Evolutionary conservation across 2,113 vertebrate species (phyloP).

Genomic region (Xyrauchen texanus): DNA sequence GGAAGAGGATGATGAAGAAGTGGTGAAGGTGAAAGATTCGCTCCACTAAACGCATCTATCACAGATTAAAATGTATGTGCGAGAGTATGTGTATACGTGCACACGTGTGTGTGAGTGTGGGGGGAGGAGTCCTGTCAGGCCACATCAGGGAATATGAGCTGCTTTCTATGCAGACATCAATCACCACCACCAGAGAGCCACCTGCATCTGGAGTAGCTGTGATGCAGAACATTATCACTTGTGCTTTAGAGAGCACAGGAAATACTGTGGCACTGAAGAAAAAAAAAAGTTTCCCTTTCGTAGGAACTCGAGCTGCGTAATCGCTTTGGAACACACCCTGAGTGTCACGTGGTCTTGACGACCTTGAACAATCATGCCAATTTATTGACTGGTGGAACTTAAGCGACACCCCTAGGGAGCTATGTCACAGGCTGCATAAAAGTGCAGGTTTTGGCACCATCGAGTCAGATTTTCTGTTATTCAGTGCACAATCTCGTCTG

Average conservation of each 20-base stretch:
- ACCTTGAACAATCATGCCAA: too few species aligned
- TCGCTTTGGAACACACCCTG: too few species aligned
- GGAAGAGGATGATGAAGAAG: conserved; percentile 42
- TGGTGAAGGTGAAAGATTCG: conserved; percentile 45
- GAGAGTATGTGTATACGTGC: neutral
- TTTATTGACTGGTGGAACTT: too few species aligned
- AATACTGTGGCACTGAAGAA: neutral
- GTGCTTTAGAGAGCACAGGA: conserved; percentile 8
- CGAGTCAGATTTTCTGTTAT: too few species aligned
- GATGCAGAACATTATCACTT: conserved; percentile 30
- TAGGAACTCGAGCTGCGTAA: too few species aligned
- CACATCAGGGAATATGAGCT: conserved; percentile 48
- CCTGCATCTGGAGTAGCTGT: conserved; percentile 37
- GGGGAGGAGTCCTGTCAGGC: conserved; percentile 46
- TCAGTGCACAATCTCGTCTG: too few species aligned
- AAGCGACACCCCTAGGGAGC: too few species aligned
- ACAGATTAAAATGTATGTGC: conserved; percentile 42
- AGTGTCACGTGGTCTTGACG: too few species aligned
- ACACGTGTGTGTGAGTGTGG: neutral
- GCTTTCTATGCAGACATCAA: conserved; percentile 50
- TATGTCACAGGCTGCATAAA: too few species aligned
- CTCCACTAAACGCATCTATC: conserved; percentile 22
- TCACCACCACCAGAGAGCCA: conserved; percentile 44
- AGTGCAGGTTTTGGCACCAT: too few species aligned
- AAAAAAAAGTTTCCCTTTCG: too few species aligned